A percentile compares a stretch with the other conserved stretches of the same genome.
phyloP scores from a whole-genome alignment of 2,797 vertebrate genomes.

The Loris lydekkerianus region DNA sequence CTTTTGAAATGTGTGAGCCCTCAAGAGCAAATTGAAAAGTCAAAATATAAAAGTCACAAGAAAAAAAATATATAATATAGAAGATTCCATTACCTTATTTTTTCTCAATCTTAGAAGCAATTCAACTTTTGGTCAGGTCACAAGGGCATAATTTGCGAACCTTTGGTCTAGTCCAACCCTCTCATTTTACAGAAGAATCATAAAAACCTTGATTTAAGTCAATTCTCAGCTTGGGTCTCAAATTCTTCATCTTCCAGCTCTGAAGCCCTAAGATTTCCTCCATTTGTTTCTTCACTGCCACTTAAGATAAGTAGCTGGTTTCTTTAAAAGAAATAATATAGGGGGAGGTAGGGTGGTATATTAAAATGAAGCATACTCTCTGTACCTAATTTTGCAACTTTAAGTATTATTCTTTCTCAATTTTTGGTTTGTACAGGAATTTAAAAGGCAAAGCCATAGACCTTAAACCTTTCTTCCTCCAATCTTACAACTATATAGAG shows the following conservation, averaged over 20 bases:
- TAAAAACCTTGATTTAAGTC: slow-evolving; percentile 41
- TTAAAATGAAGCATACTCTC: neutral
- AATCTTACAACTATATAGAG: neutral
- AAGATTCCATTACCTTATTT: neutral
- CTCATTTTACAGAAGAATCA: slow-evolving; percentile 52
- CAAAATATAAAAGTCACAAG: neutral
- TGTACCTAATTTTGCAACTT: neutral
- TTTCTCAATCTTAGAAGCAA: neutral
- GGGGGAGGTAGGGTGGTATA: neutral
- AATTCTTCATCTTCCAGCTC: neutral
- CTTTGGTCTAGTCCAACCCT: neutral
- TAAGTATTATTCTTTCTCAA: neutral
- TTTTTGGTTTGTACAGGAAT: slow-evolving; percentile 37
- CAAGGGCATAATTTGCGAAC: neutral
- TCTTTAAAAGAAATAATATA: slow-evolving; percentile 47
- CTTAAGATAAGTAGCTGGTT: slow-evolving; percentile 6
- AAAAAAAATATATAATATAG: neutral
- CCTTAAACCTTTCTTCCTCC: neutral
- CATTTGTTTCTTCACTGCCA: neutral
- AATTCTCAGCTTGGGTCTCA: slow-evolving; percentile 27
- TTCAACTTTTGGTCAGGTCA: slow-evolving; percentile 41
- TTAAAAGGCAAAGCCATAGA: neutral
- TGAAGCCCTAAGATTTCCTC: slow-evolving; percentile 30
- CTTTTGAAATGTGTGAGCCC: slow-evolving; percentile 23
- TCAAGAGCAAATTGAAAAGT: neutral